Percentiles rank a stretch among this genome's conserved stretches.
Evolutionary conservation across 2,888 invertebrate species (phyloP).

Genomic region (Zygaena filipendulae): DNA sequence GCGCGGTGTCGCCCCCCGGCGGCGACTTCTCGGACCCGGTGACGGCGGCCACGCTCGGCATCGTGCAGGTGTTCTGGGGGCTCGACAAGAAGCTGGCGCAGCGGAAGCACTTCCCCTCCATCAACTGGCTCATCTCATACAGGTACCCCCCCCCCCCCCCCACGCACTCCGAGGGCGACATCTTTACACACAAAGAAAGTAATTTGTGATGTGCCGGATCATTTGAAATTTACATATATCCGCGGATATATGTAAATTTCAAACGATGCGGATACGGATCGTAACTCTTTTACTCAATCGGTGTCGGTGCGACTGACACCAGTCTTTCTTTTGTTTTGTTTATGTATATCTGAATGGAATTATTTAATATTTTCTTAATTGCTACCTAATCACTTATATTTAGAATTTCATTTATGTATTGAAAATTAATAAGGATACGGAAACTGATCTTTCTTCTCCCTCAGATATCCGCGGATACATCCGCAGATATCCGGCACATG

Average conservation of each 20-base stretch:
- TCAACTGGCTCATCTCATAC: slow-evolving; percentile 99
- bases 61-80: slow-evolving; percentile 99
- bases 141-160: too few species aligned
- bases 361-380: too few species aligned
- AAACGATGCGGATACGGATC: neutral
- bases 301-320: neutral
- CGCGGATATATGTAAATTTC: too few species aligned
- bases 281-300: too few species aligned
- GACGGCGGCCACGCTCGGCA: slow-evolving; percentile 97
- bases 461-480: too few species aligned
- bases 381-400: too few species aligned
- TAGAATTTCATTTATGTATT: neutral
- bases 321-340: slow-evolving; percentile 1
- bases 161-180: too few species aligned
- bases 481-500: too few species aligned
- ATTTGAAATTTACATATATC: too few species aligned
- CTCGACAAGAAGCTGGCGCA: slow-evolving; percentile 99
- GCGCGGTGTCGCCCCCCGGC: slow-evolving; percentile 99
- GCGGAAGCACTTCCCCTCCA: slow-evolving; percentile 99
- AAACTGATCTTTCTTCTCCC: too few species aligned
- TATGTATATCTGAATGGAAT: too few species aligned
- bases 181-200: neutral
- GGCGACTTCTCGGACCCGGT: slow-evolving; percentile 99
- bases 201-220: neutral
- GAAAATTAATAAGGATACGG: too few species aligned